Percentiles rank a stretch among this genome's conserved stretches.
Evolutionary conservation across 1,140 invertebrate genomes (phyloP).

Genomic region (Samia ricini): DNA sequence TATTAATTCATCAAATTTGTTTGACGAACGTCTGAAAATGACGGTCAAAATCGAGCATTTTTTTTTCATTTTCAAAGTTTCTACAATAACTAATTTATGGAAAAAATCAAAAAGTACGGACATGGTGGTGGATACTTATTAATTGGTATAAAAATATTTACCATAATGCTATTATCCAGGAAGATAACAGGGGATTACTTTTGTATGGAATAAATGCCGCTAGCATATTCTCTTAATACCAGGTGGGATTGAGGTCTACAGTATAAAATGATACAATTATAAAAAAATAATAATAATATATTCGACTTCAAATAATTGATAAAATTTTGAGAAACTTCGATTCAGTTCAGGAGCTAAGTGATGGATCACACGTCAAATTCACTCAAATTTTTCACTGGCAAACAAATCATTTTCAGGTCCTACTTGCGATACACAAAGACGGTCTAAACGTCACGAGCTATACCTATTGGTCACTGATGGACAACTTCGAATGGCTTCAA

Average conservation of each 20-base stretch:
- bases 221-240: too few relatives aligned
- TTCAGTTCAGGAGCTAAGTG: not conserved
- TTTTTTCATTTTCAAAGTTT: too few relatives aligned
- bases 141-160: too few relatives aligned
- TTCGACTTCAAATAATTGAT: not conserved
- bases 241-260: not conserved
- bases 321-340: not conserved
- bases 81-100: too few relatives aligned
- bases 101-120: too few relatives aligned
- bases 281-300: not conserved
- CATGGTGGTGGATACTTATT: not conserved
- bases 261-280: not conserved
- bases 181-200: too few relatives aligned
- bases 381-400: too few relatives aligned
- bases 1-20: too few relatives aligned
- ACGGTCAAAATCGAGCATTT: too few relatives aligned
- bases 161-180: not conserved
- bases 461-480: conserved; percentile 75
- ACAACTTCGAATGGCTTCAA: conserved; percentile 53
- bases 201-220: too few relatives aligned
- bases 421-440: conserved; percentile 17
- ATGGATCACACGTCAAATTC: too few relatives aligned
- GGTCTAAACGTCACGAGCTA: conserved; percentile 70
- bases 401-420: not conserved
- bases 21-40: too few relatives aligned